Evolutionary conservation across 2,113 vertebrate genomes (phyloP).

Genomic region (Lampris megalopsis): DNA sequence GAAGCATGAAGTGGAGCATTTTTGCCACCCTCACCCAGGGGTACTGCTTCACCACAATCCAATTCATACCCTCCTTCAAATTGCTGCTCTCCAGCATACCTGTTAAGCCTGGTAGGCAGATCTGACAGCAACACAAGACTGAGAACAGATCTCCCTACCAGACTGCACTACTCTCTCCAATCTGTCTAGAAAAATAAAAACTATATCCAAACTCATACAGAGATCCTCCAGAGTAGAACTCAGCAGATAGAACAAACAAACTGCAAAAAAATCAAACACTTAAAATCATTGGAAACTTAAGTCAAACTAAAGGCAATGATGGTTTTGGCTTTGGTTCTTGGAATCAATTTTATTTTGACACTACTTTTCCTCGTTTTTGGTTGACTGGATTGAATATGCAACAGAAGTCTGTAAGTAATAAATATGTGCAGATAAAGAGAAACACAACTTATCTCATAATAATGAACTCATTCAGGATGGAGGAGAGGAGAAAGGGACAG

Average conservation of each 20-base stretch:
- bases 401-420: conserved; percentile 84
- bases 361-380: conserved; percentile 72
- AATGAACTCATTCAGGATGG: conserved; percentile 87
- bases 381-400: conserved; percentile 82
- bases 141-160: conserved; percentile 74
- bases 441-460: conserved; percentile 85
- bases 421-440: conserved; percentile 86
- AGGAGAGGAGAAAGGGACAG: conserved; percentile 79
- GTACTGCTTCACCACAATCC: conserved; percentile 61
- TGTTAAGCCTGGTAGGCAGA: conserved; percentile 73
- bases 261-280: conserved; percentile 81
- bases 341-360: conserved; percentile 55
- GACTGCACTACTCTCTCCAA: conserved; percentile 63
- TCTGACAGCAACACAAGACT: conserved; percentile 63
- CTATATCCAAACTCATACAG: conserved; percentile 72
- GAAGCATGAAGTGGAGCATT: conserved; percentile 73
- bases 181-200: conserved; percentile 59
- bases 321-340: conserved; percentile 63
- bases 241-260: conserved; percentile 83
- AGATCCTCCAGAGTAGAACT: conserved; percentile 81
- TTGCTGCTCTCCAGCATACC: conserved; percentile 57
- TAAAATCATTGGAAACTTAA: conserved; percentile 83
- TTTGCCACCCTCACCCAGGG: conserved; percentile 37
- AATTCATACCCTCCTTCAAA: conserved; percentile 65
- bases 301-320: conserved; percentile 84